Percentiles rank a stretch among this genome's conserved stretches.
Evolutionary conservation across 2,797 vertebrate genomes (phyloP).

Genomic region (Fistularia tabacaria): DNA sequence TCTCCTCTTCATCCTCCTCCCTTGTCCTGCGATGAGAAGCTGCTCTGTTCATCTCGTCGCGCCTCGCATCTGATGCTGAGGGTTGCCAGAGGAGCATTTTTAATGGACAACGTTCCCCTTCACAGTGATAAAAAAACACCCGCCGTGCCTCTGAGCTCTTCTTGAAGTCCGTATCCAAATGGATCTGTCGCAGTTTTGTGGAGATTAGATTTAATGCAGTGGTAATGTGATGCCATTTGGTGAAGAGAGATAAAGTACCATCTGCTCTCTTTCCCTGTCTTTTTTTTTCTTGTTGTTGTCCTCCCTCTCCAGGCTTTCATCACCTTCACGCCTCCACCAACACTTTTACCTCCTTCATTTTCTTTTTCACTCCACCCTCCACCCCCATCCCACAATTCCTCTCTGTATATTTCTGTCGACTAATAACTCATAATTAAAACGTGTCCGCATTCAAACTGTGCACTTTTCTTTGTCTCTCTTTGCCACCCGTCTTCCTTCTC

Average conservation of each 20-base stretch:
- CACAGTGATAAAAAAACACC: slow-evolving; percentile 27
- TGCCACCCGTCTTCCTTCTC: too few relatives aligned
- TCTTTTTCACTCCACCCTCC: not conserved
- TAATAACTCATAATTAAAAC: too few relatives aligned
- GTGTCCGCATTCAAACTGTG: too few relatives aligned
- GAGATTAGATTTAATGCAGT: slow-evolving; percentile 61
- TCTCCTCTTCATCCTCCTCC: slow-evolving; percentile 11
- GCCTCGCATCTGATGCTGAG: not conserved
- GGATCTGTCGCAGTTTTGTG: slow-evolving; percentile 59
- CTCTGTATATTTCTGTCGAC: too few relatives aligned
- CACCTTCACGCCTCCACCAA: slow-evolving; percentile 28
- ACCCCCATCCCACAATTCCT: not conserved
- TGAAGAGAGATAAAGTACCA: slow-evolving; percentile 56
- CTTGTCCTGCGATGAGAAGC: slow-evolving; percentile 1
- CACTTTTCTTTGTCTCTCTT: too few relatives aligned
- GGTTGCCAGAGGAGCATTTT: slow-evolving; percentile 47
- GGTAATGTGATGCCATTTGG: slow-evolving; percentile 59
- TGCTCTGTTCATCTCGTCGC: slow-evolving; percentile 23
- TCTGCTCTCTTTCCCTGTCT: slow-evolving; percentile 47
- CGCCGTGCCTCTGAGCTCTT: slow-evolving; percentile 32
- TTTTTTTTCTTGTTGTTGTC: too few relatives aligned
- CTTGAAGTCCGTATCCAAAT: slow-evolving; percentile 45
- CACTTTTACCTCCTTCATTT: too few relatives aligned
- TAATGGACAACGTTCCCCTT: slow-evolving; percentile 43
- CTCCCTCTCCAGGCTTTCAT: slow-evolving; percentile 5